These are phyloP conservation scores for Lates calcarifer DNA, from an alignment of 2,113 vertebrate genomes.

Conservation along the genomic window DNA sequence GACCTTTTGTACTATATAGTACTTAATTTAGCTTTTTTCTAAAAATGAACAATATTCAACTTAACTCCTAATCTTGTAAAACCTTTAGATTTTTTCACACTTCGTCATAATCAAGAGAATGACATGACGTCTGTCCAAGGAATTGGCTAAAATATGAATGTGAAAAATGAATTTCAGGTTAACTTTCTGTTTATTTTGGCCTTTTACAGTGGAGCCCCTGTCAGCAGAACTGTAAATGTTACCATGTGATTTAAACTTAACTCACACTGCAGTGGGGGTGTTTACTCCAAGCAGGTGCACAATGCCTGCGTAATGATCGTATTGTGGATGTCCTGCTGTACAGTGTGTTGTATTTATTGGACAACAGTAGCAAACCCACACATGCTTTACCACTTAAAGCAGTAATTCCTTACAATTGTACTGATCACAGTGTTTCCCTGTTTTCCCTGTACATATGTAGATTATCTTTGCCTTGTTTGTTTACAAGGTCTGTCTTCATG, in stretches of 20 bases:
- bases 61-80: not conserved
- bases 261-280: slow-evolving; percentile 28
- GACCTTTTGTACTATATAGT: too few species aligned
- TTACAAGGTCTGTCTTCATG: slow-evolving; percentile 21
- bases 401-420: slow-evolving; percentile 7
- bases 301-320: slow-evolving; percentile 14
- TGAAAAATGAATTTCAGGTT: too few species aligned
- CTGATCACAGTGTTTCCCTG: slow-evolving; percentile 8
- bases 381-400: not conserved
- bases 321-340: slow-evolving; percentile 9
- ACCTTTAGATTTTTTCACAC: not conserved
- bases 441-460: not conserved
- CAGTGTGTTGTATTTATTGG: slow-evolving; percentile 19
- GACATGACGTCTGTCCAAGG: not conserved
- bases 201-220: slow-evolving; percentile 3
- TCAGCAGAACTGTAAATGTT: slow-evolving; percentile 20
- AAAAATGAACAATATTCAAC: not conserved
- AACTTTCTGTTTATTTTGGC: slow-evolving; percentile 10
- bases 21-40: too few species aligned
- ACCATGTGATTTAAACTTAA: slow-evolving; percentile 32
- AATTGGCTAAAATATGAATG: not conserved
- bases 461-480: slow-evolving; percentile 19
- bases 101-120: not conserved
- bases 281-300: slow-evolving; percentile 73
- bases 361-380: slow-evolving; percentile 39